Percentiles rank a stretch among this genome's conserved stretches.
These are phyloP conservation scores for Tachystola acroxantha DNA, from an alignment of 2,888 invertebrate genomes.

Conservation along the genomic window DNA sequence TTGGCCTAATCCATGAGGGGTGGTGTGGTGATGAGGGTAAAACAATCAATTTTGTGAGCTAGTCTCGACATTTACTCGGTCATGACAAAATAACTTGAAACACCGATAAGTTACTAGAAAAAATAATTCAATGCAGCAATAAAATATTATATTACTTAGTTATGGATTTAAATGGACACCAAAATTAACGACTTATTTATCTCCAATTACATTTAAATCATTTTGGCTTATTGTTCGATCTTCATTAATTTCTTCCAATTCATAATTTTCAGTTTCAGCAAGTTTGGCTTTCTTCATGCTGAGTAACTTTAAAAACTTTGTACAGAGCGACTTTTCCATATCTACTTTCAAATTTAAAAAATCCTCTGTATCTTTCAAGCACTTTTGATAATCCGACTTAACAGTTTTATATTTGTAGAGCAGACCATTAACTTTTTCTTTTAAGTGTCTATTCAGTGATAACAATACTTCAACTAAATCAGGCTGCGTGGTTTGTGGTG, in stretches of 20 bases:
- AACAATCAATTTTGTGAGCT: too few relatives aligned
- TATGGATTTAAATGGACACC: too few relatives aligned
- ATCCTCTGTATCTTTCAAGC: slow-evolving; percentile 51
- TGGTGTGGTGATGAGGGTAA: too few relatives aligned
- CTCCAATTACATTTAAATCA: not conserved
- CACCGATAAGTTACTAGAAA: too few relatives aligned
- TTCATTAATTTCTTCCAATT: not conserved
- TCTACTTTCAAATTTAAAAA: slow-evolving; percentile 55
- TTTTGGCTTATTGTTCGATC: not conserved
- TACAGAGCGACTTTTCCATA: slow-evolving; percentile 52
- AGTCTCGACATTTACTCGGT: too few relatives aligned
- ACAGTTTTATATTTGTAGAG: slow-evolving; percentile 29
- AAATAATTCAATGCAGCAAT: too few relatives aligned
- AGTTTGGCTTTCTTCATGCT: slow-evolving; percentile 24
- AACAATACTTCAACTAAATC: slow-evolving; percentile 47
- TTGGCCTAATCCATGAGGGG: too few relatives aligned
- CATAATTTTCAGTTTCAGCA: not conserved
- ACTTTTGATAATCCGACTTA: slow-evolving; percentile 44
- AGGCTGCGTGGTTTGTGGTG: slow-evolving; percentile 28
- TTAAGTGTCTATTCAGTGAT: slow-evolving; percentile 40
- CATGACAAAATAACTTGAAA: too few relatives aligned
- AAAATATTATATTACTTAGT: too few relatives aligned
- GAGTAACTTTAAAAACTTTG: slow-evolving; percentile 45
- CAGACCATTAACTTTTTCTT: slow-evolving; percentile 28
- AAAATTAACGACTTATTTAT: too few relatives aligned